These are phyloP conservation scores for Propithecus coquereli DNA, from an alignment of 2,113 vertebrate species.

Conservation along the genomic window DNA sequence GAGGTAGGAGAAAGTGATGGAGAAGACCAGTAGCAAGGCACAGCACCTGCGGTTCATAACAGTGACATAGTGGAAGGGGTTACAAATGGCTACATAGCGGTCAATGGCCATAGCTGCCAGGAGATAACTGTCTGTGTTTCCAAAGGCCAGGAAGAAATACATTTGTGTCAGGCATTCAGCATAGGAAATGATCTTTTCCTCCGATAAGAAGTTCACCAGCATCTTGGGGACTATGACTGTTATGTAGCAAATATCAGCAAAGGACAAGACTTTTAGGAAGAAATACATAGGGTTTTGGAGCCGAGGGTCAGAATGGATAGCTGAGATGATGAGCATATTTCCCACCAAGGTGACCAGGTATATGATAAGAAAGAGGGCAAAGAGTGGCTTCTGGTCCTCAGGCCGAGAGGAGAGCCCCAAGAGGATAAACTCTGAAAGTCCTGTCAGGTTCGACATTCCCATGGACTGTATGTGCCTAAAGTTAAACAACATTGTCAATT, in stretches of 20 bases:
- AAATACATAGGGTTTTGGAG: conserved; percentile 77
- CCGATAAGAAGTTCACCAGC: conserved; percentile 58
- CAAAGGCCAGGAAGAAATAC: conserved; percentile 63
- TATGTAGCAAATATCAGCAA: conserved; percentile 58
- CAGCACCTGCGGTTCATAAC: conserved; percentile 14
- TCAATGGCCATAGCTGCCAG: conserved; percentile 67
- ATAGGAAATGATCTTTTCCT: conserved; percentile 60
- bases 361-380: conserved; percentile 55
- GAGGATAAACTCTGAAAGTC: conserved; percentile 53
- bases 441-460: conserved; percentile 39
- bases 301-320: conserved; percentile 24
- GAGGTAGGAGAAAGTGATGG: neutral
- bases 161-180: conserved; percentile 59
- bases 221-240: conserved; percentile 61
- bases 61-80: conserved; percentile 47
- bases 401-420: conserved; percentile 51
- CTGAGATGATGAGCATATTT: conserved; percentile 61
- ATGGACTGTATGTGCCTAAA: neutral
- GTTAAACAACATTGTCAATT: neutral
- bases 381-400: conserved; percentile 60
- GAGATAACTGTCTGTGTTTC: conserved; percentile 54
- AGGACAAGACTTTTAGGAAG: conserved; percentile 69
- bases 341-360: conserved; percentile 66
- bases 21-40: neutral
- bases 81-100: conserved; percentile 53